A percentile compares a stretch with the other conserved stretches of the same genome.
Evolutionary conservation across 2,888 invertebrate species (phyloP).

Genomic region (Oscheius myriophilus): DNA sequence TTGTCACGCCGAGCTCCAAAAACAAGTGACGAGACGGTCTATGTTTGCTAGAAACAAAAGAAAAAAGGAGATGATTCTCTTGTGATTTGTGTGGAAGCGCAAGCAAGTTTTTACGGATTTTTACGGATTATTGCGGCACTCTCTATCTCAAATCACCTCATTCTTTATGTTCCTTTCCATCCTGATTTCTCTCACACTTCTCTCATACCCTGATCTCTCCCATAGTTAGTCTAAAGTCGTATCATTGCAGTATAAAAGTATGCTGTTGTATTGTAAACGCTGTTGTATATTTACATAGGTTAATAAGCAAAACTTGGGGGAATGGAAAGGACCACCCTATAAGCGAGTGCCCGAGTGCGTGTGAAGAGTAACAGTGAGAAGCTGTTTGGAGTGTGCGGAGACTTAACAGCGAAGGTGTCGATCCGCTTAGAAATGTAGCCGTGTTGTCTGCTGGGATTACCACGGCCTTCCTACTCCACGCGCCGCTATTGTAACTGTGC

Average conservation of each 20-base stretch:
- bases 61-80: neutral
- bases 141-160: too few species aligned
- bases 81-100: slow-evolving; percentile 2
- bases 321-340: neutral
- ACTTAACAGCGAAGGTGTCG: slow-evolving; percentile 23
- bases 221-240: too few species aligned
- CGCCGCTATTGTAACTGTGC: neutral
- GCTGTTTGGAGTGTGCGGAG: slow-evolving; percentile 25
- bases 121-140: too few species aligned
- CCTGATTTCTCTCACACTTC: too few species aligned
- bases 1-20: slow-evolving; percentile 9
- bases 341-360: neutral
- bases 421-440: slow-evolving; percentile 24
- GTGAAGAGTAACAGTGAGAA: slow-evolving; percentile 29
- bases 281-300: too few species aligned
- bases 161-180: too few species aligned
- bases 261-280: too few species aligned
- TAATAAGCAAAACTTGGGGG: neutral
- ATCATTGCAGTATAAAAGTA: too few species aligned
- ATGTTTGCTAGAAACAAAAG: neutral
- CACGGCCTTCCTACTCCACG: slow-evolving; percentile 28
- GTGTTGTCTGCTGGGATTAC: slow-evolving; percentile 24
- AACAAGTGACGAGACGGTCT: neutral
- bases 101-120: too few species aligned
- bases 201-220: too few species aligned